Evolutionary conservation across 2,888 invertebrate species (phyloP).

Genomic region (Byasa hedistus): DNA sequence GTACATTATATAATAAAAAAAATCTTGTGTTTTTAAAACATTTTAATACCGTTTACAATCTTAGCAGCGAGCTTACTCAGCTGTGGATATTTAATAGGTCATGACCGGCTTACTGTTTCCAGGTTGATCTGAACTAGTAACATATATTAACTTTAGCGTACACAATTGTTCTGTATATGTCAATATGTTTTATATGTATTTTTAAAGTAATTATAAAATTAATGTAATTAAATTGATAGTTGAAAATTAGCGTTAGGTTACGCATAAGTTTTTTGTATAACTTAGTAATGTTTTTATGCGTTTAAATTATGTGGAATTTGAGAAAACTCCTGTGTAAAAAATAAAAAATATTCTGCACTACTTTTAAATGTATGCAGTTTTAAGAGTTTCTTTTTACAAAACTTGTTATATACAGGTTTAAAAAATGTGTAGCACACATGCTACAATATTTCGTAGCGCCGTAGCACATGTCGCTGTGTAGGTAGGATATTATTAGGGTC

Average conservation of each 20-base stretch:
- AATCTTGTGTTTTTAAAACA: too few species aligned
- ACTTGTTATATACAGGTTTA: too few species aligned
- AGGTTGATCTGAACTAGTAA: background rate
- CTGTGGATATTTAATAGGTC: conserved; percentile 17
- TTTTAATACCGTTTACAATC: background rate
- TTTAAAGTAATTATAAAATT: background rate
- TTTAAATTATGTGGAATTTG: too few species aligned
- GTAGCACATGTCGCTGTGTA: background rate
- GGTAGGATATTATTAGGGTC: background rate
- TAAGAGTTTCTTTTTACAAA: too few species aligned
- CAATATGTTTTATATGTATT: background rate
- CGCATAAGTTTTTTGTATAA: too few species aligned
- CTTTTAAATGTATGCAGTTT: too few species aligned
- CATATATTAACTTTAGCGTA: background rate
- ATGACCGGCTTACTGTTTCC: conserved; percentile 10
- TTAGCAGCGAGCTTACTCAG: background rate
- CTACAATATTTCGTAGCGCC: background rate
- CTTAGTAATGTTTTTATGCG: too few species aligned
- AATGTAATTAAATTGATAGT: background rate
- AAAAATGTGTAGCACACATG: background rate
- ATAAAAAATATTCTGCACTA: too few species aligned
- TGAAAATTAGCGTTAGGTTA: background rate
- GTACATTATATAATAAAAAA: too few species aligned
- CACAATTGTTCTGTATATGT: too few species aligned
- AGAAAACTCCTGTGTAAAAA: too few species aligned